Conservation (phyloP, 1,140 invertebrate species). For the Pollicipes pollicipes region DNA sequence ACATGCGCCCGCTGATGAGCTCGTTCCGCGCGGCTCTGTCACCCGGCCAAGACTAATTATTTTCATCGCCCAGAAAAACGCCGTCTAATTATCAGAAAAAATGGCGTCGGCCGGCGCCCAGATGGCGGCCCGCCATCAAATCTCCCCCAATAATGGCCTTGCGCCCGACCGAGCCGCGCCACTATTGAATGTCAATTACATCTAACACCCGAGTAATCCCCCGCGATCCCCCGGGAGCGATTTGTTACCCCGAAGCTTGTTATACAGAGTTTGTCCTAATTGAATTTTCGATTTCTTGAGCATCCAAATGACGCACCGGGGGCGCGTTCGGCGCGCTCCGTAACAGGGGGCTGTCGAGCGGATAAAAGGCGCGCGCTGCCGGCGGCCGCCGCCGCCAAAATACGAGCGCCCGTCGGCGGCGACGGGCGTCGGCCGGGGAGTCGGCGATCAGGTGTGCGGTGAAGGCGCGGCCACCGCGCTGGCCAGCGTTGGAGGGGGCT, state of each 20-base stretch:
- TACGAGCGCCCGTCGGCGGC: background rate
- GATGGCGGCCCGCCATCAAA: background rate
- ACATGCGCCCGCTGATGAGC: background rate
- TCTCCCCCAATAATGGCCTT: background rate
- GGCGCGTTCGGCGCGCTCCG: background rate
- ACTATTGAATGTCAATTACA: conserved; percentile 2
- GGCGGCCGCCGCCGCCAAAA: background rate
- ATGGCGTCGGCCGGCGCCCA: background rate
- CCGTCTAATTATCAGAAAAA: conserved; percentile 1
- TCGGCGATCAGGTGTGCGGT: too few relatives aligned
- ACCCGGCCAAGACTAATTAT: background rate
- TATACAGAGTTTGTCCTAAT: conserved; percentile 2
- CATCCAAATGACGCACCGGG: background rate
- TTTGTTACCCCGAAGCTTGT: background rate
- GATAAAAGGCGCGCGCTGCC: background rate
- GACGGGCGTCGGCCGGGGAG: too few relatives aligned
- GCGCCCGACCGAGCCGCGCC: too few relatives aligned
- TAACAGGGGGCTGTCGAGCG: background rate
- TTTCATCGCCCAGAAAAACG: conserved; percentile 1
- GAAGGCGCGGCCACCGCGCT: too few relatives aligned
- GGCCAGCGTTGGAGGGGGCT: background rate
- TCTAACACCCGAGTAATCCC: background rate
- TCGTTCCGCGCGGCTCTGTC: background rate
- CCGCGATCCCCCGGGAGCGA: background rate
- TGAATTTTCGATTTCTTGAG: conserved; percentile 2